Conservation (phyloP, 1,140 invertebrate genomes). For the Lucilia sericata region DNA sequence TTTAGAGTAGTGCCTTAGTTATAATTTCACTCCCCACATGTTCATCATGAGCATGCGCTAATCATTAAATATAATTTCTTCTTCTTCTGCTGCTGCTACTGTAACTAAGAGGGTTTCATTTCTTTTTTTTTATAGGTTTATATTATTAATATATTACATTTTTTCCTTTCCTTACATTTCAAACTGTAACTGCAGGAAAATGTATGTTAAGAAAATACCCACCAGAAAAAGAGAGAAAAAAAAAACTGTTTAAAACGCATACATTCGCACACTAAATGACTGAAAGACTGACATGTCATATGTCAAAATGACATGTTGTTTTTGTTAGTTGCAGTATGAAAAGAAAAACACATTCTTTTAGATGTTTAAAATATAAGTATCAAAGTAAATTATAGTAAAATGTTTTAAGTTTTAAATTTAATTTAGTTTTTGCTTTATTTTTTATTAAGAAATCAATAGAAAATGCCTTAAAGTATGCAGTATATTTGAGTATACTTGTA, state of each 20-base stretch:
- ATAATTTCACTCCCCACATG: neutral
- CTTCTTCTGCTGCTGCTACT: neutral
- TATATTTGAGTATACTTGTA: neutral
- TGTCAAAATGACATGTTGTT: neutral
- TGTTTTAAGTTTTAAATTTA: neutral
- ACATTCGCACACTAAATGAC: too few relatives aligned
- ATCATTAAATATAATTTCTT: neutral
- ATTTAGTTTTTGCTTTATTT: neutral
- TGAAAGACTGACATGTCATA: neutral
- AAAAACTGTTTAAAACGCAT: too few relatives aligned
- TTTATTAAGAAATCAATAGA: constrained; percentile 27
- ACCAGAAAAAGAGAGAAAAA: too few relatives aligned
- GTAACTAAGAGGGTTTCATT: neutral
- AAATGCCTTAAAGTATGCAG: neutral
- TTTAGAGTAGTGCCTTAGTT: neutral
- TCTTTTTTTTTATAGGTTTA: neutral
- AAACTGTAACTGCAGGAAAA: neutral
- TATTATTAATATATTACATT: neutral
- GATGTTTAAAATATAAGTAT: neutral
- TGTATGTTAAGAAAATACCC: neutral
- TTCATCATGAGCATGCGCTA: neutral
- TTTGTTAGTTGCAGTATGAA: neutral
- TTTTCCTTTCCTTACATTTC: too few relatives aligned
- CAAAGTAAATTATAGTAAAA: constrained; percentile 2
- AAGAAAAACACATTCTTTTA: neutral